These are phyloP conservation scores for Drosophila cyrtoloma DNA, from an alignment of 2,888 invertebrate species.

Conservation along the genomic window DNA sequence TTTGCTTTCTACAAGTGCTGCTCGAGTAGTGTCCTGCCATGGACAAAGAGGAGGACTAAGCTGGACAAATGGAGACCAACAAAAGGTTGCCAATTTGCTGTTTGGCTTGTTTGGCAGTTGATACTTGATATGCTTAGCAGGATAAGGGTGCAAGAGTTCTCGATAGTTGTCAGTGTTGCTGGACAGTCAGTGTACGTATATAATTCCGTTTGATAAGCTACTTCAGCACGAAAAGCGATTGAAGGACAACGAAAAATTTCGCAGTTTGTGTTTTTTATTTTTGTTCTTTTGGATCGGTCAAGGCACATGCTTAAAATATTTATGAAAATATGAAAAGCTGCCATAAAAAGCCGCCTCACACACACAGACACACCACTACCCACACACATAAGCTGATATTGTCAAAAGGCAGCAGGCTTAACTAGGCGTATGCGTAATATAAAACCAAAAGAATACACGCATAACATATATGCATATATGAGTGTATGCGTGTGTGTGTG, in stretches of 20 bases:
- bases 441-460: slow-evolving; percentile 12
- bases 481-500: slow-evolving; percentile 4
- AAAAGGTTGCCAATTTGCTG: slow-evolving; percentile 73
- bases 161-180: slow-evolving; percentile 25
- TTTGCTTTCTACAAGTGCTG: slow-evolving; percentile 20
- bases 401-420: slow-evolving; percentile 56
- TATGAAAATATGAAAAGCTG: slow-evolving; percentile 71
- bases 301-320: slow-evolving; percentile 76
- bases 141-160: slow-evolving; percentile 28
- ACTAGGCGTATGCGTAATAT: slow-evolving; percentile 76
- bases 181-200: slow-evolving; percentile 4
- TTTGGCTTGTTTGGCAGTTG: slow-evolving; percentile 68
- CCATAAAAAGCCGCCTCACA: slow-evolving; percentile 17
- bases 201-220: slow-evolving; percentile 74
- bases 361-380: not conserved
- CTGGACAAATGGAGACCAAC: slow-evolving; percentile 40
- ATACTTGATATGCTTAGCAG: slow-evolving; percentile 72
- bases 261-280: slow-evolving; percentile 10
- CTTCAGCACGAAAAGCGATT: slow-evolving; percentile 63
- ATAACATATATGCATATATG: not conserved
- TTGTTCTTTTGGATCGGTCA: slow-evolving; percentile 30
- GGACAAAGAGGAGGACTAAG: slow-evolving; percentile 29
- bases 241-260: slow-evolving; percentile 29
- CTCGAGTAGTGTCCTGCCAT: slow-evolving; percentile 9
- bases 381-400: slow-evolving; percentile 64